Base-by-base conservation (phyloP, 2,113 vertebrate genomes). In the Puffinus mauretanicus region DNA sequence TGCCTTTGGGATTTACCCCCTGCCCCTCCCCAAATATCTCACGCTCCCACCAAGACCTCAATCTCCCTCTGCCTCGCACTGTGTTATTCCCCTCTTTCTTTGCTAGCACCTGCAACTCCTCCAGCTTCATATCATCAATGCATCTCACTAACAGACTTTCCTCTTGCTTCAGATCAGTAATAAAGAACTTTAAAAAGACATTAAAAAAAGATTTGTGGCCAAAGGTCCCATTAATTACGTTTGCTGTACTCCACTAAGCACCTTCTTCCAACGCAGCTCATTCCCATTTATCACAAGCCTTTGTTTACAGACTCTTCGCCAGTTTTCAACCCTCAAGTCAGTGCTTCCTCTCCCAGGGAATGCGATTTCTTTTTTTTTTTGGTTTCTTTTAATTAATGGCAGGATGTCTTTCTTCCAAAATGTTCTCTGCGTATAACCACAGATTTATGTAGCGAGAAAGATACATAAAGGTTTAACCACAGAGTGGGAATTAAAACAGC, bases 171-270 rank as follows among this genome's bases (percentile, higher is more conserved):
- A 88, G 46, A 93, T 91, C 88, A 88, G 73, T 92, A 97, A 94
- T 94, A 83, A 95, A 97, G 82, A 96, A 94, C 55, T 96, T 96
- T 73, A 93, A 95, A 93, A 95, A 93, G 71, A 82, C 71, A 95
- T 96, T 97, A 76, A 95, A 96, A 90, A 94, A 93, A 90, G 91
- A 96, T 95, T 94, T 96, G 87, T 86, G 81, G 54, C 81, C 94
- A 96, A 96, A 97, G 84, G 71, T 94, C 89, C 79, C 64, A 91
- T 95, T 93, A 86, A 94, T 96, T 96, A 92, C 77, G 81, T 95
- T 91, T 94, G 78, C 67, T 82, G 77, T 93, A 90, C 80, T 81
- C 91, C 80, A 94, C 86, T 86, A 94, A 71, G 93, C 81, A 94
- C 70, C 57, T 96, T 86, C 77, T 92, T 93, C 86, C 78, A 90